Evolutionary conservation across 2,113 vertebrate species (phyloP), one percentile per base, ranked within the genome.

Genomic region (Lates calcarifer): DNA sequence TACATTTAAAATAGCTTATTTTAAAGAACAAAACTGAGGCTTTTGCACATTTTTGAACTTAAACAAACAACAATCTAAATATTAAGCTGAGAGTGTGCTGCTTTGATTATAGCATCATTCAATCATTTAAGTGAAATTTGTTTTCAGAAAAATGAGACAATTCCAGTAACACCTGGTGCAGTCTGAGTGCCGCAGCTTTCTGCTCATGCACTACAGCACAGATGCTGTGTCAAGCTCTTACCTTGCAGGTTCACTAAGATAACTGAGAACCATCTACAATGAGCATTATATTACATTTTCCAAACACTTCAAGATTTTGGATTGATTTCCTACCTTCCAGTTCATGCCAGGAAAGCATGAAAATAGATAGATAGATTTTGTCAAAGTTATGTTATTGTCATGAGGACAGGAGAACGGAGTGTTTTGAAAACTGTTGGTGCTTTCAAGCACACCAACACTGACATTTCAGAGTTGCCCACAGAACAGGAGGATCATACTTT

Each of bases 301-400:
- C 39, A 58, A 65, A 62, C 8, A 57, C 0, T 14, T n/a, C 24
- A 55, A 58, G 56, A 28, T 20, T 61, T 22, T n/a, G 45, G 31
- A 63, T 55, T 43, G 31, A 83, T 83, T 67, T 43, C 22, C 49
- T 9, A 8, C 29, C 17, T 58, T 62, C 22, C 41, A 43, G 26
- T 24, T 15, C 15, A 64, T 22, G 15, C 17, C 55, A 47, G 35
- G 2, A 33, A 60, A 85, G 58, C 20, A 64, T 49, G 5, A 60
- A 66, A 75, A 58, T 74, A 66, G 45, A 29, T n/a, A n/a, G n/a
- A n/a, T 31, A 33, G 61, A 31, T 53, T 78, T 80, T 47, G 41
- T 75, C 69, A 75, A 56, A 77, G 53, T 61, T 65, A 5, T 71
- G 55, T 72, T 61, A 45, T 6, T 56, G 43, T 57, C 53, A 26